Evolutionary conservation across 2,888 invertebrate genomes (phyloP), one percentile per base, ranked within the genome.

Genomic region (Lepidocyrtoides sp.): DNA sequence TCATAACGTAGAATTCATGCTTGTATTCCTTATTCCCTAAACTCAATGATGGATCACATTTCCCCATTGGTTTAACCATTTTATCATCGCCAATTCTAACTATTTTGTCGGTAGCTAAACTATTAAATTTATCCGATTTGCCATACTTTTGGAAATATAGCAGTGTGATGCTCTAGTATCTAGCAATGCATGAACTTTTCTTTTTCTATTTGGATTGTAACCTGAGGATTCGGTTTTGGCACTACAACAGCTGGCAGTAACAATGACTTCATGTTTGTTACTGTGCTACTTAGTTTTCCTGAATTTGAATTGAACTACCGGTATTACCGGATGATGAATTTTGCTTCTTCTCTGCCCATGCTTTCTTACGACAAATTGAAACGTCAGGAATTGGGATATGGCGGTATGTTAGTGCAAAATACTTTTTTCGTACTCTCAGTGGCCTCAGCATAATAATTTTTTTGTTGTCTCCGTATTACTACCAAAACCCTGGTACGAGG

Each of bases 221-320:
- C 48, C n/a, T 75, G 75, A 20, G 75, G 75, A 75, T 44, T 75
- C 23, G 48, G 4, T 75, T 75, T 75, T 48, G 75, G 75, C 7
- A 12, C 12, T 10, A 75, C 20, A 4, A 26, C 23, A 8, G 75
- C 20, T 5, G 75, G 23, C 44, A 75, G 44, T 75, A 75, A 44
- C 20, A 44, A 23, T 48, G 75, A 75, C 75, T 75, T 48, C 48
- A 3, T 4, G 4, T 23, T 12, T 12, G 36, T 72, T 44, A 75
- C 48, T 44, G 44, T 4, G 20, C n/a, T 20, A 2, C 4, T 2
- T 17, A 2, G 48, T 75, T 75, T 75, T 44, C 75, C 75, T 75
- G 75, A 44, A 8, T 2, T n/a, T 48, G 26, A n/a, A n/a, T n/a
- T n/a, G n/a, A n/a, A n/a, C n/a, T n/a, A 20, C n/a, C 29, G 14